These are phyloP conservation scores for Sphaerodactylus townsendi DNA, from an alignment of 2,113 vertebrate genomes.

Conservation along the genomic window DNA sequence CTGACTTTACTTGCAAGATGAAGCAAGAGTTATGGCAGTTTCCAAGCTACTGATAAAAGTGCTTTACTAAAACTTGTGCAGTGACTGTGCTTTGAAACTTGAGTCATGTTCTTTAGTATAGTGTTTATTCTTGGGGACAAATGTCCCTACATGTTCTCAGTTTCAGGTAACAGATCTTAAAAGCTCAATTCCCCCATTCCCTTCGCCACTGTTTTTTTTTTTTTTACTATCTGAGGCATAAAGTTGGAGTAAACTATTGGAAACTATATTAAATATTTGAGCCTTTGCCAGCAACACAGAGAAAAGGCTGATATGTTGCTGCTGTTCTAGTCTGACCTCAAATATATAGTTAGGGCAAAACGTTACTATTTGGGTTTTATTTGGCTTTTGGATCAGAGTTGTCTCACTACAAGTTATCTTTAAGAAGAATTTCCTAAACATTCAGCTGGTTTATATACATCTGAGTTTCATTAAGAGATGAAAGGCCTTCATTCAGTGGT, in stretches of 20 bases:
- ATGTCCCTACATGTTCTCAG: not conserved
- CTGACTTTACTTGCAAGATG: not conserved
- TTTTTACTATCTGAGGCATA: not conserved
- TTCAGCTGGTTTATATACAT: not conserved
- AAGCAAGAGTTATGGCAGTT: not conserved
- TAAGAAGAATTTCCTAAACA: too few species aligned
- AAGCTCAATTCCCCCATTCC: not conserved
- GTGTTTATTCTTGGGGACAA: not conserved
- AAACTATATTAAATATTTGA: not conserved
- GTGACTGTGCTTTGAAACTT: not conserved
- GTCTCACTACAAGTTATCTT: not conserved
- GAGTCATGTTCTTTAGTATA: not conserved
- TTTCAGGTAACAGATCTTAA: not conserved
- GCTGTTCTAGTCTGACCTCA: not conserved
- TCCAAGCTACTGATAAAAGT: conserved; percentile 8
- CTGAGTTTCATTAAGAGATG: not conserved
- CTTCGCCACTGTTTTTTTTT: too few species aligned
- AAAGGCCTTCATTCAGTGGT: not conserved
- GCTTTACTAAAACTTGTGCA: not conserved
- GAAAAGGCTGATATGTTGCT: not conserved
- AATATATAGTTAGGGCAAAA: not conserved
- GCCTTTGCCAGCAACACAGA: not conserved
- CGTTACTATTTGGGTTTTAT: not conserved
- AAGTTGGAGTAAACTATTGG: not conserved
- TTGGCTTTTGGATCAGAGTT: not conserved